Conservation (phyloP, 2,888 invertebrate species). For the Andrena minutula region DNA sequence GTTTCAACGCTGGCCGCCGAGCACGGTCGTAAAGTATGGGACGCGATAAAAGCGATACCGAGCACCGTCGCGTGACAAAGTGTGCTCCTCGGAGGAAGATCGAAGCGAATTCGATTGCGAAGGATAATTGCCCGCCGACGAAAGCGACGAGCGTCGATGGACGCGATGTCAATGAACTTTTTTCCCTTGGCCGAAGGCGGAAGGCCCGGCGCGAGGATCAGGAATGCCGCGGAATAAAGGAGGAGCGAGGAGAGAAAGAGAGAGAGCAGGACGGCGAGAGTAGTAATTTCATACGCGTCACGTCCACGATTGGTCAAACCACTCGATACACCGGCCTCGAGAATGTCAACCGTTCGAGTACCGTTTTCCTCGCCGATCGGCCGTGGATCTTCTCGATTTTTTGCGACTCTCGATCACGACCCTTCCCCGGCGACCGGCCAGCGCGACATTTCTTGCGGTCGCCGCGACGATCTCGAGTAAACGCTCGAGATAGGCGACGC, state of each 20-base stretch:
- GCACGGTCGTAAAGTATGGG: slow-evolving; percentile 4
- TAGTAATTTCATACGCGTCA: slow-evolving; percentile 75
- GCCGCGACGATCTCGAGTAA: slow-evolving; percentile 1
- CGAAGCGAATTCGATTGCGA: not conserved
- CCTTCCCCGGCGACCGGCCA: slow-evolving; percentile 41
- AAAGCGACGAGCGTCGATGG: slow-evolving; percentile 9
- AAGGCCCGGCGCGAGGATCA: slow-evolving; percentile 34
- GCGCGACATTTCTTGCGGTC: slow-evolving; percentile 31
- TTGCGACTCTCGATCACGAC: slow-evolving; percentile 49
- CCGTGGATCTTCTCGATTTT: slow-evolving; percentile 65
- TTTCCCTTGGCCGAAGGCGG: slow-evolving; percentile 46
- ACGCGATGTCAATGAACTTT: slow-evolving; percentile 68
- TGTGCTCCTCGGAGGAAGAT: not conserved
- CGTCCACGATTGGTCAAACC: slow-evolving; percentile 73
- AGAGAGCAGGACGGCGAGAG: slow-evolving; percentile 59
- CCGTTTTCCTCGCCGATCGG: slow-evolving; percentile 74
- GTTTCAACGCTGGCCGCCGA: slow-evolving; percentile 24
- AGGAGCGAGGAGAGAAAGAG: slow-evolving; percentile 55
- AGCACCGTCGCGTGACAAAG: slow-evolving; percentile 9
- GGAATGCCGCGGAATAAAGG: slow-evolving; percentile 20
- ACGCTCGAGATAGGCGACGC: slow-evolving; percentile 4
- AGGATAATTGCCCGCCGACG: not conserved
- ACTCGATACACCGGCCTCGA: slow-evolving; percentile 73
- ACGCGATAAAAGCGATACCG: slow-evolving; percentile 34
- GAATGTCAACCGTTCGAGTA: slow-evolving; percentile 80